Conservation (phyloP, 2,888 invertebrate genomes). For the Eumerus sabulonum region DNA sequence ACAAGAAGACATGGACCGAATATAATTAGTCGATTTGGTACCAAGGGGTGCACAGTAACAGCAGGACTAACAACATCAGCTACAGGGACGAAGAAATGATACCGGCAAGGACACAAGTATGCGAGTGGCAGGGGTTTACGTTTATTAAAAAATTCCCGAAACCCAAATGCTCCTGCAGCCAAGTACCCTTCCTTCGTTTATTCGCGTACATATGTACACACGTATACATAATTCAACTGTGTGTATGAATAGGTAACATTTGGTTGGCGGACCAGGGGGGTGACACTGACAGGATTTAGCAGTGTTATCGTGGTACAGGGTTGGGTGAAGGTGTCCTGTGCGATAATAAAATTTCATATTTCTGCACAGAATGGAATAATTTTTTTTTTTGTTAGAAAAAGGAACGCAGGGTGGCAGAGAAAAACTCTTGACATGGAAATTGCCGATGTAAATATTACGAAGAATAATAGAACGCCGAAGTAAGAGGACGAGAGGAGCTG, state of each 20-base stretch:
- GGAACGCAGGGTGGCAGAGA: constrained; percentile 8
- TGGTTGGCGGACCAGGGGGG: constrained; percentile 25
- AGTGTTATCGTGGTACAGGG: constrained; percentile 1
- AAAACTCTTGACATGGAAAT: constrained; percentile 57
- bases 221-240: no score
- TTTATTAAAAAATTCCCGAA: constrained; percentile 53
- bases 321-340: constrained; percentile 20
- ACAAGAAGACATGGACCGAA: constrained; percentile 63
- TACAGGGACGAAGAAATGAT: constrained; percentile 20
- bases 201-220: background rate
- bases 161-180: constrained; percentile 28
- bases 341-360: constrained; percentile 61
- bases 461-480: constrained; percentile 44
- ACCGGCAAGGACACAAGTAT: constrained; percentile 10
- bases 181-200: constrained; percentile 5
- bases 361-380: constrained; percentile 1
- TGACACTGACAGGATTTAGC: constrained; percentile 17
- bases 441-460: constrained; percentile 62
- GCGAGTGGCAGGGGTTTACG: constrained; percentile 26
- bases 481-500: constrained; percentile 11
- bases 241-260: constrained; percentile 21
- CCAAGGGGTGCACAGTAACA: constrained; percentile 12
- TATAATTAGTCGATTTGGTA: constrained; percentile 61
- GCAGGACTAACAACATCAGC: no score
- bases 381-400: constrained; percentile 20